A percentile compares a stretch with the other conserved stretches of the same genome.
These are phyloP conservation scores for Pitta sordida DNA, from an alignment of 2,113 vertebrate genomes.

Conservation along the genomic window DNA sequence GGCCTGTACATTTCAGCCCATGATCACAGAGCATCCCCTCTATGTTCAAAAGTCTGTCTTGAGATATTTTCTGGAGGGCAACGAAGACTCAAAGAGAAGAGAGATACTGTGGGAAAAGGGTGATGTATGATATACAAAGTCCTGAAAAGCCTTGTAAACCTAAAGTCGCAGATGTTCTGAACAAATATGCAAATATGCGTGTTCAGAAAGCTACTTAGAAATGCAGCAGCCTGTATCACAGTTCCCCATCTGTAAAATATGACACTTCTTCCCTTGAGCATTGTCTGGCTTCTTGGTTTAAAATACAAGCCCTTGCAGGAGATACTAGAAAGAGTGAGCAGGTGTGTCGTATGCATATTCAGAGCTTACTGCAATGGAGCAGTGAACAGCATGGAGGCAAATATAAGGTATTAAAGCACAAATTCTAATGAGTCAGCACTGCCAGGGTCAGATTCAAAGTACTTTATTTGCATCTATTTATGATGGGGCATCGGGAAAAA, in stretches of 20 bases:
- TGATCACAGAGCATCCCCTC: neutral
- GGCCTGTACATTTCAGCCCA: neutral
- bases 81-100: constrained; percentile 1
- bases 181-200: constrained; percentile 16
- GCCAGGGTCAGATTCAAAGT: neutral
- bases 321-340: neutral
- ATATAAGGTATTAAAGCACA: neutral
- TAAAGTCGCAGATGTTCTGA: neutral
- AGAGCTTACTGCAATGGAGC: neutral
- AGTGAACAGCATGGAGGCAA: neutral
- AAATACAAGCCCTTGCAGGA: neutral
- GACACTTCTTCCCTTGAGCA: neutral
- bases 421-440: neutral
- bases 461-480: neutral
- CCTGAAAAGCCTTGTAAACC: constrained; percentile 1
- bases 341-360: neutral
- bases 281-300: neutral
- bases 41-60: neutral
- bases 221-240: neutral
- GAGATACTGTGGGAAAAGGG: neutral
- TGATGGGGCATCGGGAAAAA: neutral
- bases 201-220: constrained; percentile 22
- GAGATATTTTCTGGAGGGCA: neutral
- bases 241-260: constrained; percentile 5
- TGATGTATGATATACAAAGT: neutral